phyloP scores from a whole-genome alignment of 2,888 invertebrate genomes.

The Anarsia innoxiella region DNA sequence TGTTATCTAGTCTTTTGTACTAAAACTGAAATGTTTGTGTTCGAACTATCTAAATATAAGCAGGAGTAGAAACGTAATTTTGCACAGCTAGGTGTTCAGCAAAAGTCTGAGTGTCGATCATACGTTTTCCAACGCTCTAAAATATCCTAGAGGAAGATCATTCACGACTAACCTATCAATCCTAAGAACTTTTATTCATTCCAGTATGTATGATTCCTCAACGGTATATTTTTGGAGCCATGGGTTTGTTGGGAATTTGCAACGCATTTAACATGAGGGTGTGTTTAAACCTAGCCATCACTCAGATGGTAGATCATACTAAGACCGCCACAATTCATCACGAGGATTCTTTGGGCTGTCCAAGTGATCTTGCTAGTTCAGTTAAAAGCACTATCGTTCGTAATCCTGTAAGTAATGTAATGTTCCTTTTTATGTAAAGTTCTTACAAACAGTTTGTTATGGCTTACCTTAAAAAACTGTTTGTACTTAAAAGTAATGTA shows the following conservation, averaged over 20 bases:
- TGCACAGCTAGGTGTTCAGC: too few relatives aligned
- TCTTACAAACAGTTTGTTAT: too few relatives aligned
- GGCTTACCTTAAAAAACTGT: too few relatives aligned
- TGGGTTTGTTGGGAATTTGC: slow-evolving; percentile 77
- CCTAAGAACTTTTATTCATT: slow-evolving; percentile 3
- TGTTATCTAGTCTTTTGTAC: too few relatives aligned
- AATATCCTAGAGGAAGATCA: too few relatives aligned
- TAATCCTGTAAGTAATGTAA: slow-evolving; percentile 17
- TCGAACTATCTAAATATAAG: too few relatives aligned
- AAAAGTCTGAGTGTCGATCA: too few relatives aligned
- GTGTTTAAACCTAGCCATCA: slow-evolving; percentile 77
- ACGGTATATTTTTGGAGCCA: slow-evolving; percentile 74
- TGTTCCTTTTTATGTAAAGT: too few relatives aligned
- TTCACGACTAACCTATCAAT: too few relatives aligned
- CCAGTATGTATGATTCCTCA: slow-evolving; percentile 70
- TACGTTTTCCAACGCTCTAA: too few relatives aligned
- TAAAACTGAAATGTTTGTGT: too few relatives aligned
- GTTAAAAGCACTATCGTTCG: slow-evolving; percentile 7
- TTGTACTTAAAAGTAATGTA: not conserved
- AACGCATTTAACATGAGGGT: slow-evolving; percentile 79
- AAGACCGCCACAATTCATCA: slow-evolving; percentile 7
- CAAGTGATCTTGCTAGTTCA: slow-evolving; percentile 11
- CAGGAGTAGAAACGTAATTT: too few relatives aligned
- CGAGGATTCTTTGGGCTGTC: slow-evolving; percentile 20
- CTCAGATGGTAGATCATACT: slow-evolving; percentile 59